Evolutionary conservation across 2,888 invertebrate genomes (phyloP).

Genomic region (Leptinotarsa tumamoca): DNA sequence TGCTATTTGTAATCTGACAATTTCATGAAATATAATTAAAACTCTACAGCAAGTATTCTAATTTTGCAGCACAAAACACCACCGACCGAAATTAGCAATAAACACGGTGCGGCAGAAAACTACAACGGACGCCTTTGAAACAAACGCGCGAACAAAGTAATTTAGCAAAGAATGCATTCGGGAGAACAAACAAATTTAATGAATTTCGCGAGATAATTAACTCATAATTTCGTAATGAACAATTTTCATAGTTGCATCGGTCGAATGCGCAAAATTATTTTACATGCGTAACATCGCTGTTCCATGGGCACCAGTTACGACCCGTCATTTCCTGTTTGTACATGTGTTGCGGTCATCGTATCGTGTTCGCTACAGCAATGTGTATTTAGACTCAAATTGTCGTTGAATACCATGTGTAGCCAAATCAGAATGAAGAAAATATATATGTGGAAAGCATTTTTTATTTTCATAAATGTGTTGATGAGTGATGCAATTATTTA

Average conservation of each 20-base stretch:
- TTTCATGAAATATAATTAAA: background rate
- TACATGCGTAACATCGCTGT: conserved; percentile 25
- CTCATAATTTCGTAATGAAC: conserved; percentile 40
- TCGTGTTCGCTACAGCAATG: background rate
- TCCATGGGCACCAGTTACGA: background rate
- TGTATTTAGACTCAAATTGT: background rate
- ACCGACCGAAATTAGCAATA: conserved; percentile 15
- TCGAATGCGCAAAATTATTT: conserved; percentile 25
- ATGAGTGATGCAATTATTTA: too few relatives aligned
- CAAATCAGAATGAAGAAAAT: background rate
- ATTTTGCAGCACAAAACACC: conserved; percentile 7
- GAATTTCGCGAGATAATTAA: conserved; percentile 38
- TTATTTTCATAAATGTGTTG: too few relatives aligned
- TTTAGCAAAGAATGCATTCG: conserved; percentile 35
- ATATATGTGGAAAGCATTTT: too few relatives aligned
- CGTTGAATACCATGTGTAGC: conserved; percentile 2
- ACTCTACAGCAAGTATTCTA: background rate
- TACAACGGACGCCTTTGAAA: conserved; percentile 34
- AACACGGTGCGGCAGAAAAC: conserved; percentile 9
- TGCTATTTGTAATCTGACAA: background rate
- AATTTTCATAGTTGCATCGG: conserved; percentile 40
- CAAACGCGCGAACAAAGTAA: conserved; percentile 32
- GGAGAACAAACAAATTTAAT: conserved; percentile 42
- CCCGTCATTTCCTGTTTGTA: conserved; percentile 10
- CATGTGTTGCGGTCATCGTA: conserved; percentile 14